Conservation (phyloP, 1,140 invertebrate genomes). For the Drosophila trapezifrons region DNA sequence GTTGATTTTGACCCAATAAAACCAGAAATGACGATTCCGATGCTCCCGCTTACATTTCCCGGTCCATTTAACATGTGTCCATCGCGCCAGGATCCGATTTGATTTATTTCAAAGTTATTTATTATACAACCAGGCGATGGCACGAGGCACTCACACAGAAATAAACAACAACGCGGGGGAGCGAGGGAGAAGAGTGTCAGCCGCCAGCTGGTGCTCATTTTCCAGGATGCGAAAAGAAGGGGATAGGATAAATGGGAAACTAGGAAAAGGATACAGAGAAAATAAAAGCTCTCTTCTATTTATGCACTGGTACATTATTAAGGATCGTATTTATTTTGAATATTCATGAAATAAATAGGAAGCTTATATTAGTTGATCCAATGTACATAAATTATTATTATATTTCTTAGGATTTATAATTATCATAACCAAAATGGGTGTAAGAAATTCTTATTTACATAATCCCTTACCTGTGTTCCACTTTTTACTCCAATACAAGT, state of each 20-base stretch:
- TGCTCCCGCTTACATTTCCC: constrained; percentile 69
- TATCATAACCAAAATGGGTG: too few species aligned
- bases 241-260: constrained; percentile 2
- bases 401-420: too few species aligned
- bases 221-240: constrained; percentile 43
- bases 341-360: too few species aligned
- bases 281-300: too few species aligned
- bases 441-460: too few species aligned
- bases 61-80: constrained; percentile 70
- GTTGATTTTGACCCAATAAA: constrained; percentile 73
- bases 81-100: constrained; percentile 32
- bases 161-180: constrained; percentile 17
- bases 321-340: too few species aligned
- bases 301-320: too few species aligned
- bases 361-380: too few species aligned
- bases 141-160: constrained; percentile 26
- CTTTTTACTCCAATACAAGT: too few species aligned
- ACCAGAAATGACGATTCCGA: constrained; percentile 23
- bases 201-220: constrained; percentile 43
- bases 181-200: not conserved
- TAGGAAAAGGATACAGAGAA: constrained; percentile 5
- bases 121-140: constrained; percentile 57
- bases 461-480: too few species aligned
- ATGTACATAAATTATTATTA: too few species aligned
- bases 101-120: constrained; percentile 72